phyloP scores from a whole-genome alignment of 2,888 invertebrate species.

The Troilus luridus region DNA sequence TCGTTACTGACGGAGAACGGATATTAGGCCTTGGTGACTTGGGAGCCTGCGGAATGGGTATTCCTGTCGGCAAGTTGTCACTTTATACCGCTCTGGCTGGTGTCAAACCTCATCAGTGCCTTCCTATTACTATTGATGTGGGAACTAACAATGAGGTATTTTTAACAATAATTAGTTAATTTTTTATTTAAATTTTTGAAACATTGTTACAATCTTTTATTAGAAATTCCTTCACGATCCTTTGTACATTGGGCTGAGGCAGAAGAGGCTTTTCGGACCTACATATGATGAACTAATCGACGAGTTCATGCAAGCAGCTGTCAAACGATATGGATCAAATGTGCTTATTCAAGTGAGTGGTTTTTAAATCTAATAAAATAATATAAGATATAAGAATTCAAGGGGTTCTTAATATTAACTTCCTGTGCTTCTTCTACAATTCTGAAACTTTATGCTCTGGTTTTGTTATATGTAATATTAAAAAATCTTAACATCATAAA shows the following conservation, averaged over 20 bases:
- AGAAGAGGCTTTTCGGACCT: slow-evolving; percentile 85
- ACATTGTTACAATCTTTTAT: slow-evolving; percentile 65
- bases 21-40: slow-evolving; percentile 97
- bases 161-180: not conserved
- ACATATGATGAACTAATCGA: slow-evolving; percentile 95
- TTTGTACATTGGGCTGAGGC: slow-evolving; percentile 92
- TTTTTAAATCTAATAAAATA: not conserved
- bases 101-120: slow-evolving; percentile 88
- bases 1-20: slow-evolving; percentile 97
- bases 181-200: not conserved
- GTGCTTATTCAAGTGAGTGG: slow-evolving; percentile 77
- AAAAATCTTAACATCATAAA: not conserved
- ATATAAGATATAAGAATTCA: not conserved
- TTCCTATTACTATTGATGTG: slow-evolving; percentile 94
- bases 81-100: slow-evolving; percentile 93
- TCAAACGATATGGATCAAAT: slow-evolving; percentile 88
- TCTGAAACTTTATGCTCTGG: not conserved
- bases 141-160: slow-evolving; percentile 91
- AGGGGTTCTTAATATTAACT: not conserved
- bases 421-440: not conserved
- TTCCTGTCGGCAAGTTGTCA: slow-evolving; percentile 96
- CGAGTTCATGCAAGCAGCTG: slow-evolving; percentile 96
- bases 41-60: slow-evolving; percentile 98
- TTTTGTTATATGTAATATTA: not conserved
- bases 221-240: slow-evolving; percentile 91